phyloP scores from a whole-genome alignment of 2,797 vertebrate genomes.

The Cirrhinus mrigala region DNA sequence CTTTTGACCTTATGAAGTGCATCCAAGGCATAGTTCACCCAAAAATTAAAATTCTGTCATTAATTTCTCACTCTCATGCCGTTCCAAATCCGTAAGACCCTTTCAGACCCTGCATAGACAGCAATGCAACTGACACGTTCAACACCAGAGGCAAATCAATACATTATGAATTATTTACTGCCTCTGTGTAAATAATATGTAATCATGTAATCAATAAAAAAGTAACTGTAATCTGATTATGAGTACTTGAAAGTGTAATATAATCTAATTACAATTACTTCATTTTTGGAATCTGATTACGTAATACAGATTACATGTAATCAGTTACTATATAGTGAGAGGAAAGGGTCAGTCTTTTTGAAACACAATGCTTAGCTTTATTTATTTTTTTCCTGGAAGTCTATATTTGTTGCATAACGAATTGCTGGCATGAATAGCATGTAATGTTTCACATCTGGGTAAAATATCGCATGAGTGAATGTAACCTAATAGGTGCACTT shows the following conservation, averaged over 20 bases:
- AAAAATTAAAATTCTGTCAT: no score
- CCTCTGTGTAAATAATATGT: neutral
- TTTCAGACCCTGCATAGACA: no score
- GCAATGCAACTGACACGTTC: no score
- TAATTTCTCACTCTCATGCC: no score
- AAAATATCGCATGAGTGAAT: constrained; percentile 72
- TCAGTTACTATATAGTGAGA: constrained; percentile 23
- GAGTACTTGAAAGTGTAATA: neutral
- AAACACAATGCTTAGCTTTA: constrained; percentile 68
- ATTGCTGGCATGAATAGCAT: constrained; percentile 66
- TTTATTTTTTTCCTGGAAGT: constrained; percentile 38
- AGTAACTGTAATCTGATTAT: neutral
- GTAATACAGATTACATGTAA: neutral
- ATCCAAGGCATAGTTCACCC: no score
- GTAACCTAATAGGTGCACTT: constrained; percentile 69
- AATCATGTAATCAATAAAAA: neutral
- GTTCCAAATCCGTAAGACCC: no score
- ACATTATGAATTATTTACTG: neutral
- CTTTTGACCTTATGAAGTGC: neutral
- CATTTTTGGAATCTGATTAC: neutral
- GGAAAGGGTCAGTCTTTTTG: constrained; percentile 64
- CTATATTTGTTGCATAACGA: constrained; percentile 71
- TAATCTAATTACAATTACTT: neutral
- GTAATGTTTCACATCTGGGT: constrained; percentile 72
- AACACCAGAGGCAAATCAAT: neutral